A percentile compares a stretch with the other conserved stretches of the same genome.
phyloP scores from a whole-genome alignment of 2,797 vertebrate species.

The Pseudochaenichthys georgianus region DNA sequence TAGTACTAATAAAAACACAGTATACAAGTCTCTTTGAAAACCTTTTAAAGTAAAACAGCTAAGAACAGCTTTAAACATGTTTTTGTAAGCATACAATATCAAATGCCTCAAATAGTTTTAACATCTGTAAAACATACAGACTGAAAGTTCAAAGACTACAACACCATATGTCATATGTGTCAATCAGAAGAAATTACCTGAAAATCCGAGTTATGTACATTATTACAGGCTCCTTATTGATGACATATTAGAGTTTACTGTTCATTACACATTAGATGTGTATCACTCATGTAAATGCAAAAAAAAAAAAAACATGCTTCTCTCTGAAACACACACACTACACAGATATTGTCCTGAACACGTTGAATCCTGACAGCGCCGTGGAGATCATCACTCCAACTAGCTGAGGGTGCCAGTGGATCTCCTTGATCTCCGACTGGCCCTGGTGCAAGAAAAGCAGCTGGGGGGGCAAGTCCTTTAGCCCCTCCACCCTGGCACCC shows the following conservation, averaged over 20 bases:
- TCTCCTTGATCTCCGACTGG: slow-evolving; percentile 92
- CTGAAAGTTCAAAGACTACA: slow-evolving; percentile 15
- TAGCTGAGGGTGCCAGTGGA: slow-evolving; percentile 95
- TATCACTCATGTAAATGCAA: slow-evolving; percentile 18
- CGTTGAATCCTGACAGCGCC: slow-evolving; percentile 89
- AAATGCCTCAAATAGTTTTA: slow-evolving; percentile 54
- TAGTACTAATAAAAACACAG: slow-evolving; percentile 2
- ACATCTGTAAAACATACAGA: slow-evolving; percentile 61
- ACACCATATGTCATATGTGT: slow-evolving; percentile 28
- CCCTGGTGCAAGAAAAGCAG: slow-evolving; percentile 95
- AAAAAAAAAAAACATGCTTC: slow-evolving; percentile 1
- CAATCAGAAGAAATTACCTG: slow-evolving; percentile 31
- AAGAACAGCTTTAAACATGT: slow-evolving; percentile 26
- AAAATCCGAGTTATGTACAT: slow-evolving; percentile 67
- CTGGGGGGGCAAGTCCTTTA: slow-evolving; percentile 90
- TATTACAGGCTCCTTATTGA: slow-evolving; percentile 40
- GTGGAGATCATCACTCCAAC: slow-evolving; percentile 90
- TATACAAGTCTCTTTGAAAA: background rate
- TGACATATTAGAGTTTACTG: slow-evolving; percentile 12
- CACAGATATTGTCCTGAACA: slow-evolving; percentile 94
- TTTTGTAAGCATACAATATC: slow-evolving; percentile 48
- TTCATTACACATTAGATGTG: slow-evolving; percentile 26
- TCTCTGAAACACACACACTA: slow-evolving; percentile 42
- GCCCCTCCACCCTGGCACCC: slow-evolving; percentile 76
- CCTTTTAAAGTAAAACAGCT: background rate